A percentile compares a stretch with the other conserved stretches of the same genome.
These are phyloP conservation scores for Gambusia affinis DNA, from an alignment of 2,113 vertebrate species.

Conservation along the genomic window DNA sequence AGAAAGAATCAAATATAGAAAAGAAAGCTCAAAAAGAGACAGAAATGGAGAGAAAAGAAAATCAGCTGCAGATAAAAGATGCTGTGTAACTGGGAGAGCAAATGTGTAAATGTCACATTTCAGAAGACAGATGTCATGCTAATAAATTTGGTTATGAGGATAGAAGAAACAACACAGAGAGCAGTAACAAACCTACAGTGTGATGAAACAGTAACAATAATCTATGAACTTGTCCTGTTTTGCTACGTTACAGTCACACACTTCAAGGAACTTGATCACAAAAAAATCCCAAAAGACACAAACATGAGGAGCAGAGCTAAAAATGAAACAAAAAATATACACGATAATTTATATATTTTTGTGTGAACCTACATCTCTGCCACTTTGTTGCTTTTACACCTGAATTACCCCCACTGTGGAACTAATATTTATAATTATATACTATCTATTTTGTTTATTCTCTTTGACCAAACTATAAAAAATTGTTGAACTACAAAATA, in stretches of 20 bases:
- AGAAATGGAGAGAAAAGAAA: constrained; percentile 1
- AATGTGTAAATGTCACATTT: not conserved
- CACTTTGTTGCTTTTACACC: no score
- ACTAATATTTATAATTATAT: no score
- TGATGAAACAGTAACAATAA: not conserved
- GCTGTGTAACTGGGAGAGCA: not conserved
- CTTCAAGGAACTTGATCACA: no score
- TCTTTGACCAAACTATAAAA: not conserved
- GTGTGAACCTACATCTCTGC: no score
- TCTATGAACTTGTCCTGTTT: not conserved
- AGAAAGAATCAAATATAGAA: constrained; percentile 32
- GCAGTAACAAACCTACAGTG: not conserved
- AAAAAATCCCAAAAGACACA: no score
- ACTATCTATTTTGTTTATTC: no score
- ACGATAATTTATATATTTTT: no score
- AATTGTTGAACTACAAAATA: not conserved
- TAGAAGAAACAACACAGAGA: not conserved
- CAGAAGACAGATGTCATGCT: not conserved
- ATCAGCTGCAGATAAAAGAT: not conserved
- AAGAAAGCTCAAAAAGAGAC: constrained; percentile 7
- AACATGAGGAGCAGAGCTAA: no score
- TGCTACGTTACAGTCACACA: not conserved
- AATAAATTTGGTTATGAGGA: not conserved
- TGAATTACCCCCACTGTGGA: no score
- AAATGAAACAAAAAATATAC: no score